Evolutionary conservation across 2,888 invertebrate species (phyloP), one percentile per base, ranked within the genome.

Genomic region (Phengaris alcon): DNA sequence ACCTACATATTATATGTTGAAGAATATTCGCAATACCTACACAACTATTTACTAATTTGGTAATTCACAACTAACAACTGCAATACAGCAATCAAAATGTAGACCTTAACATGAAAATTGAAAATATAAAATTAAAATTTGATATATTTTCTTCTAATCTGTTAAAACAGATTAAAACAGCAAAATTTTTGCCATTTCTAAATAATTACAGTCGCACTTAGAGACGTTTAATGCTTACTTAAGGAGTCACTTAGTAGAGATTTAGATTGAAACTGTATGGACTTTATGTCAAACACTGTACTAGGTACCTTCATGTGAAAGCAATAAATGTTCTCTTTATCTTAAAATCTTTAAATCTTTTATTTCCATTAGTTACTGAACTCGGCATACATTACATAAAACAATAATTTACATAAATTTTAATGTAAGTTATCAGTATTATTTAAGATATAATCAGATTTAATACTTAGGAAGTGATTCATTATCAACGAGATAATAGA

Each of bases 1-100:
- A 80, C 76, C 79, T 77, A 77, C 68, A 35, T 35, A 76, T 78
- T 15, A 7, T 5, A 6, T 3, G 12, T 35, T 64, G 64, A 6
- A 12, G 35, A 64, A 64, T 64, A 44, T 44, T 64, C 6, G 35
- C 1, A 12, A 44, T 64, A 22, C 22, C 22, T 22, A 64, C 64
- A 10, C 15, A 57, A 48, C 52, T 52, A 52, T 12, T 59, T 59
- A 22, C 22, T 59, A 10, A 4, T 59, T 59, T 22, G 35, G 35
- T 35, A 1, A 35, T n/a, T 59, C 9, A 10, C 3, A 8, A 5
- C 59, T 15, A 2, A 22, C 9, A 22, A 12, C 8, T 52, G 12
- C 10, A 59, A 59, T 15, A 22, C 4, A 57, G 22, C 59, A 22
- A 59, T 59, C 9, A 8, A 59, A 8, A 57, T 57, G 4, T 15